Evolutionary conservation across 2,797 vertebrate genomes (phyloP).

Genomic region (Gallinago stenura): DNA sequence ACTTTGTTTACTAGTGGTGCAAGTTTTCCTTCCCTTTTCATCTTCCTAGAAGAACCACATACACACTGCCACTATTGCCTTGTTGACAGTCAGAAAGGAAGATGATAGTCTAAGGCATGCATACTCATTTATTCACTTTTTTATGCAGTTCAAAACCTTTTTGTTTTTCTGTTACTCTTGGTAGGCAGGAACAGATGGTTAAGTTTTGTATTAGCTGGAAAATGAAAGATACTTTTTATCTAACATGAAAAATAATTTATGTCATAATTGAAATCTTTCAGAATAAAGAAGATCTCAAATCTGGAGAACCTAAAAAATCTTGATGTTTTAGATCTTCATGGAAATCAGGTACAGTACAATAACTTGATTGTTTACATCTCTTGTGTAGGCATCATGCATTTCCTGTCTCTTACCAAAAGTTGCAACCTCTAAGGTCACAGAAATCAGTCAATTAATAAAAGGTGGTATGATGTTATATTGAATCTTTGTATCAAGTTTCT

Average conservation of each 20-base stretch:
- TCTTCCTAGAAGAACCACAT: background rate
- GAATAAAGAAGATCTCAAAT: conserved; percentile 90
- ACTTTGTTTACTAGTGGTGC: background rate
- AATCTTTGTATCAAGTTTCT: background rate
- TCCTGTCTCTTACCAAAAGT: background rate
- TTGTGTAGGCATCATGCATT: background rate
- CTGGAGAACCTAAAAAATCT: conserved; percentile 88
- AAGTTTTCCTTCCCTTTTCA: background rate
- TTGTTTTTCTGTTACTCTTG: background rate
- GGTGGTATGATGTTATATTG: background rate
- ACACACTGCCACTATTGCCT: background rate
- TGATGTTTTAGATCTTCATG: conserved; percentile 93
- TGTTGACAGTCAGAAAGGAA: background rate
- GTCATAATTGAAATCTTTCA: conserved; percentile 68
- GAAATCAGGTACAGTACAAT: conserved; percentile 88
- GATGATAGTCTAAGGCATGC: background rate
- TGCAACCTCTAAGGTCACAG: background rate
- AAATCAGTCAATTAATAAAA: background rate
- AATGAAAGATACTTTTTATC: background rate
- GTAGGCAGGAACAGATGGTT: background rate
- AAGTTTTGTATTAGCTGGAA: background rate
- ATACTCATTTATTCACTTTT: background rate
- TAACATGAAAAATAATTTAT: background rate
- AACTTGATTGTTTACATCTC: background rate
- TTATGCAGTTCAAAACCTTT: background rate